Evolutionary conservation across 2,797 vertebrate genomes (phyloP).

Genomic region (Pelobates cultripes): DNA sequence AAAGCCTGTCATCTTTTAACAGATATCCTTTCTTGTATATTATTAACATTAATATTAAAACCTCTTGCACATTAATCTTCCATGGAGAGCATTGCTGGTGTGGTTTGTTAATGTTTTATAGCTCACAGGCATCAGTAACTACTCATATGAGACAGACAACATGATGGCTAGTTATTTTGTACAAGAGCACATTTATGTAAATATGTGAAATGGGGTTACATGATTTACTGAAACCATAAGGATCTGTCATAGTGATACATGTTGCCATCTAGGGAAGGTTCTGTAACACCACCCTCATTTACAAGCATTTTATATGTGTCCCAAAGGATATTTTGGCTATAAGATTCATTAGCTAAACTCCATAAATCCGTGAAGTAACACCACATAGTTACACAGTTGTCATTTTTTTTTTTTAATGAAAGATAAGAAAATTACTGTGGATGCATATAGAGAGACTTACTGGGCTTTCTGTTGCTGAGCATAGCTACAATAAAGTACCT

Average conservation of each 20-base stretch:
- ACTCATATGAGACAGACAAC: conserved; percentile 53
- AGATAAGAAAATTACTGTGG: not conserved
- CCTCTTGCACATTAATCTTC: conserved; percentile 41
- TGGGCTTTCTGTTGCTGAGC: too few species aligned
- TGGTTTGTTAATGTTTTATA: conserved; percentile 47
- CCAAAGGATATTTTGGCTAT: not conserved
- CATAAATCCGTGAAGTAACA: conserved; percentile 13
- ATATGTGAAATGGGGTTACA: conserved; percentile 42
- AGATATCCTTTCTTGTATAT: conserved; percentile 52
- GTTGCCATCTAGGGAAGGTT: conserved; percentile 15
- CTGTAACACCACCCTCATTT: conserved; percentile 23
- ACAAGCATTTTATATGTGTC: conserved; percentile 5
- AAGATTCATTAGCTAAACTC: not conserved
- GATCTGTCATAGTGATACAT: conserved; percentile 52
- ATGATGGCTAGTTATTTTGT: conserved; percentile 50
- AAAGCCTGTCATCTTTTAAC: conserved; percentile 47
- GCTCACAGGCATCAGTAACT: conserved; percentile 44
- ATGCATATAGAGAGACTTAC: too few species aligned
- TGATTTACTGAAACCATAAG: conserved; percentile 55
- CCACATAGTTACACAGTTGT: conserved; percentile 6
- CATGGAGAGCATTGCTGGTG: not conserved
- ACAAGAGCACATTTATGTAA: conserved; percentile 56
- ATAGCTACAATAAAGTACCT: too few species aligned
- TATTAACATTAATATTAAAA: conserved; percentile 55
- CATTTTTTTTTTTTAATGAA: not conserved